A percentile compares a stretch with the other conserved stretches of the same genome.
phyloP scores from a whole-genome alignment of 2,113 vertebrate genomes.

The Parus major region DNA sequence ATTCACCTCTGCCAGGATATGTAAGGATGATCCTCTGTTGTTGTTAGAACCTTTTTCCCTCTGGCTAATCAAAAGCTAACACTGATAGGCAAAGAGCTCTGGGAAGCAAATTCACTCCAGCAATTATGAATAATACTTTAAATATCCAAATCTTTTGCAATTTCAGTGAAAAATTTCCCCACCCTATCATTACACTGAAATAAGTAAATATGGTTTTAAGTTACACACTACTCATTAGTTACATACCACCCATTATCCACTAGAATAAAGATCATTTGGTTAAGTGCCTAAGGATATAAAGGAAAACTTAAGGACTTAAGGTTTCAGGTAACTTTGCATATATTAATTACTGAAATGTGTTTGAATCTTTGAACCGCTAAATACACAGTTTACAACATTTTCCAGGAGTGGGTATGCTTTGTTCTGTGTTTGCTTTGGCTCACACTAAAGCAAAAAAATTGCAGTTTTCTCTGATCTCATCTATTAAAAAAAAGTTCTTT shows the following conservation, averaged over 20 bases:
- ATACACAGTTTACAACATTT: background rate
- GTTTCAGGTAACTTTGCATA: background rate
- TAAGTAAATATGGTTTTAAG: background rate
- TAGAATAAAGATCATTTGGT: background rate
- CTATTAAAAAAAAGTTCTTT: background rate
- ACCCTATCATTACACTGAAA: background rate
- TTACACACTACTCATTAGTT: background rate
- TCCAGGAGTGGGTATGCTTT: background rate
- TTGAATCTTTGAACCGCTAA: background rate
- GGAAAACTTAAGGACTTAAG: background rate
- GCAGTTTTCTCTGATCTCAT: background rate
- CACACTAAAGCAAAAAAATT: background rate
- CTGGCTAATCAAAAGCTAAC: background rate
- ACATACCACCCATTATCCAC: background rate
- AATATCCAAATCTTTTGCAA: background rate
- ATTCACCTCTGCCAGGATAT: background rate
- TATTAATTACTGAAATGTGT: background rate
- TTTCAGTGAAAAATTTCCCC: background rate
- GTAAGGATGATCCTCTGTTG: background rate
- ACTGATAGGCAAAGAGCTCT: background rate
- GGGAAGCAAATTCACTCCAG: background rate
- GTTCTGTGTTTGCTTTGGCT: conserved; percentile 1
- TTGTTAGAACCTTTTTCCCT: background rate
- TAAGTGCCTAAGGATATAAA: background rate
- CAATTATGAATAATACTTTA: background rate